Evolutionary conservation across 2,888 invertebrate species (phyloP).

Genomic region (Notocelia uddmanniana): DNA sequence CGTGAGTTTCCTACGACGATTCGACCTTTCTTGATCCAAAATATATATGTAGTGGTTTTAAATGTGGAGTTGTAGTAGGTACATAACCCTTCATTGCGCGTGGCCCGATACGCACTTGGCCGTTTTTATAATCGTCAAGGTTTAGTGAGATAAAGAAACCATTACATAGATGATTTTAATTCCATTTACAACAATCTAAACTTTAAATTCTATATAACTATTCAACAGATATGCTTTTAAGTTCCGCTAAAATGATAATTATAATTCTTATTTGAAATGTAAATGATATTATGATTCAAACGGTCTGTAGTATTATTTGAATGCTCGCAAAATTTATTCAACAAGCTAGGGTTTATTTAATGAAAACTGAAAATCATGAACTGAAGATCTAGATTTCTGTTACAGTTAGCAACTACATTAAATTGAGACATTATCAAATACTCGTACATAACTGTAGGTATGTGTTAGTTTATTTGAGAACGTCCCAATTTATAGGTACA

Average conservation of each 20-base stretch:
- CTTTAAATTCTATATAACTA: neutral
- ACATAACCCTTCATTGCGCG: no score
- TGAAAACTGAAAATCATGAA: neutral
- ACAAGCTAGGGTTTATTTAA: neutral
- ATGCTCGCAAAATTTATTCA: neutral
- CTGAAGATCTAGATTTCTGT: slow-evolving; percentile 6
- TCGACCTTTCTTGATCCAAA: no score
- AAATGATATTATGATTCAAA: neutral
- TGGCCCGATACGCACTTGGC: no score
- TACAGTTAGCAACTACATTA: slow-evolving; percentile 48
- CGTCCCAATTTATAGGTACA: slow-evolving; percentile 56
- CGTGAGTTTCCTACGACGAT: no score
- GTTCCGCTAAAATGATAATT: neutral
- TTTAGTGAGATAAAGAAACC: neutral
- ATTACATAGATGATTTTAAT: neutral
- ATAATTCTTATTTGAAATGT: neutral
- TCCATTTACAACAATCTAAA: slow-evolving; percentile 18
- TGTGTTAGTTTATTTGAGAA: slow-evolving; percentile 63
- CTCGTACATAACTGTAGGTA: neutral
- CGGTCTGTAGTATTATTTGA: neutral
- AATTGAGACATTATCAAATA: slow-evolving; percentile 52
- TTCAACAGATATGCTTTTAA: neutral
- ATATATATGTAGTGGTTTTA: no score
- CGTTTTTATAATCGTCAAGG: no score
- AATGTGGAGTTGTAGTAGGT: no score